These are phyloP conservation scores for Megalops cyprinoides DNA, from an alignment of 2,797 vertebrate genomes.

Conservation along the genomic window DNA sequence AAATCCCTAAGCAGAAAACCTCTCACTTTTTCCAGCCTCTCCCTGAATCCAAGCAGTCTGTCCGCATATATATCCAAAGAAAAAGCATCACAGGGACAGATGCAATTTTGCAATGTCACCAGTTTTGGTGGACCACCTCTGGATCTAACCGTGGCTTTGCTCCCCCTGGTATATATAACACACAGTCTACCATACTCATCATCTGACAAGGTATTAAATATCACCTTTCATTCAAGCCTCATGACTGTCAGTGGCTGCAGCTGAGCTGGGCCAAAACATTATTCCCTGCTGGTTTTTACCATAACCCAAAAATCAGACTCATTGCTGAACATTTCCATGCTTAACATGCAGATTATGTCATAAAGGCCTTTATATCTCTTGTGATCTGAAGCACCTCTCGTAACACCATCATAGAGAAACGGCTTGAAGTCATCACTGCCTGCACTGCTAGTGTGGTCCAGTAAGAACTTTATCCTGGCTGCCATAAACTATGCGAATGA, in stretches of 20 bases:
- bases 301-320: background rate
- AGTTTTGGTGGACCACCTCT: background rate
- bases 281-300: background rate
- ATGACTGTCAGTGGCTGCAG: background rate
- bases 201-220: no score
- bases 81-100: background rate
- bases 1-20: background rate
- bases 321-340: background rate
- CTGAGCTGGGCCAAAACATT: background rate
- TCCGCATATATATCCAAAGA: background rate
- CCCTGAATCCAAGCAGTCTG: background rate
- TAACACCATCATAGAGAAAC: no score
- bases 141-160: background rate
- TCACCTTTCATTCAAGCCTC: background rate
- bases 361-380: background rate
- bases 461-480: background rate
- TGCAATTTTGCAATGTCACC: background rate
- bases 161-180: background rate
- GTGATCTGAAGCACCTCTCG: no score
- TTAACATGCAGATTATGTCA: no score
- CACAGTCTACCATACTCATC: no score
- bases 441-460: background rate
- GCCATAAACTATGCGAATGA: no score
- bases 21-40: background rate
- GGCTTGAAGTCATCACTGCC: no score